A percentile compares a stretch with the other conserved stretches of the same genome.
These are phyloP conservation scores for Muschampia plurimacula DNA, from an alignment of 2,888 invertebrate species.

Conservation along the genomic window DNA sequence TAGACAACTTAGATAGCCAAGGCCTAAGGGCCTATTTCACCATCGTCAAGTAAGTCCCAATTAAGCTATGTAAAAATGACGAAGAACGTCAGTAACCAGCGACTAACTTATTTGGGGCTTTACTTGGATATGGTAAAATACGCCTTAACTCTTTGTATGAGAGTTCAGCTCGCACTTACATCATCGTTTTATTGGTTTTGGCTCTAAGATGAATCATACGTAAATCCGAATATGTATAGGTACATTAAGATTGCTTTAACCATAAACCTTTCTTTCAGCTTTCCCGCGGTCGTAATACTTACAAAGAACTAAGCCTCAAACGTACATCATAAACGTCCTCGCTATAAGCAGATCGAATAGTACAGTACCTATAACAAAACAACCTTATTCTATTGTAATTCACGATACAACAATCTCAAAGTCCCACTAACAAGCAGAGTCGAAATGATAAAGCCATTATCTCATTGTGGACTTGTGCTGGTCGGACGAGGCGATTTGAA, in stretches of 20 bases:
- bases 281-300: not conserved
- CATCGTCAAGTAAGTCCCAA: too few species aligned
- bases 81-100: too few species aligned
- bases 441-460: slow-evolving; percentile 51
- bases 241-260: too few species aligned
- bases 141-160: not conserved
- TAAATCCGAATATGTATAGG: too few species aligned
- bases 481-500: slow-evolving; percentile 60
- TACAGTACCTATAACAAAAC: not conserved
- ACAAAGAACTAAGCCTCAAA: not conserved
- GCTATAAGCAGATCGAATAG: not conserved
- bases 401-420: slow-evolving; percentile 22
- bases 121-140: too few species aligned
- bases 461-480: slow-evolving; percentile 47
- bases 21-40: too few species aligned
- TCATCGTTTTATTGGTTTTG: too few species aligned
- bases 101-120: too few species aligned
- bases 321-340: not conserved
- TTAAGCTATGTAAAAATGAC: too few species aligned
- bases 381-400: not conserved
- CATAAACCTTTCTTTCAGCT: not conserved
- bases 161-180: not conserved
- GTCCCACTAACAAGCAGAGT: slow-evolving; percentile 29
- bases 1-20: too few species aligned
- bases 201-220: too few species aligned